Percentiles rank a stretch among this genome's conserved stretches.
phyloP scores from a whole-genome alignment of 2,797 vertebrate species.

The Hephaestus fuliginosus region DNA sequence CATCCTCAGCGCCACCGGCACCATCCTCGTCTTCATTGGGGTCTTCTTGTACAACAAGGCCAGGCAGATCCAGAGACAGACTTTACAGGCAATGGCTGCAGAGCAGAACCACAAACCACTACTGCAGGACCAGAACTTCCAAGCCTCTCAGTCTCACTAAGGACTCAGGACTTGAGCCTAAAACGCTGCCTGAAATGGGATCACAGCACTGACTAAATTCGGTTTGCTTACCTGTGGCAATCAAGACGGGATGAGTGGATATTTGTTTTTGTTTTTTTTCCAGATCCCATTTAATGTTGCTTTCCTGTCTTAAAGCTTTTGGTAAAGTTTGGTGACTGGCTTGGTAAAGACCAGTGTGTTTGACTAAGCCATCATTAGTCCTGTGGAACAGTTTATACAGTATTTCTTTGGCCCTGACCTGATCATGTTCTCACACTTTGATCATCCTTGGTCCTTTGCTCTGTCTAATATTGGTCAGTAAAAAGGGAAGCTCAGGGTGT shows the following conservation, averaged over 20 bases:
- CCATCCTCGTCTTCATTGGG: conserved; percentile 89
- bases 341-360: conserved; percentile 15
- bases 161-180: background rate
- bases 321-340: conserved; percentile 1
- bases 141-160: conserved; percentile 48
- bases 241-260: rapidly evolving
- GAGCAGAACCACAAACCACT: conserved; percentile 65
- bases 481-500: conserved; percentile 69
- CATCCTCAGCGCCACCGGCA: conserved; percentile 90
- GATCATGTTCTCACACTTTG: background rate
- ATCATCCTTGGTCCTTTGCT: conserved; percentile 2
- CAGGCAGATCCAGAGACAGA: conserved; percentile 88
- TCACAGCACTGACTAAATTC: background rate
- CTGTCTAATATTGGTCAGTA: conserved; percentile 5
- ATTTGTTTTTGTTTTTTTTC: background rate
- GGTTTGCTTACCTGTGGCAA: background rate
- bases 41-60: conserved; percentile 96
- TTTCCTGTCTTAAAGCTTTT: background rate
- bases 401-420: conserved; percentile 23
- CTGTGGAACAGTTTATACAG: conserved; percentile 38
- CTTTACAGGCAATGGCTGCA: conserved; percentile 83
- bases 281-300: background rate
- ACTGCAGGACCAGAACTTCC: conserved; percentile 61
- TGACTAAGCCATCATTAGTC: conserved; percentile 14
- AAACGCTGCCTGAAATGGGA: conserved; percentile 5